Evolutionary conservation across 2,888 invertebrate genomes (phyloP), one percentile per base, ranked within the genome.

Genomic region (Spodoptera picta): DNA sequence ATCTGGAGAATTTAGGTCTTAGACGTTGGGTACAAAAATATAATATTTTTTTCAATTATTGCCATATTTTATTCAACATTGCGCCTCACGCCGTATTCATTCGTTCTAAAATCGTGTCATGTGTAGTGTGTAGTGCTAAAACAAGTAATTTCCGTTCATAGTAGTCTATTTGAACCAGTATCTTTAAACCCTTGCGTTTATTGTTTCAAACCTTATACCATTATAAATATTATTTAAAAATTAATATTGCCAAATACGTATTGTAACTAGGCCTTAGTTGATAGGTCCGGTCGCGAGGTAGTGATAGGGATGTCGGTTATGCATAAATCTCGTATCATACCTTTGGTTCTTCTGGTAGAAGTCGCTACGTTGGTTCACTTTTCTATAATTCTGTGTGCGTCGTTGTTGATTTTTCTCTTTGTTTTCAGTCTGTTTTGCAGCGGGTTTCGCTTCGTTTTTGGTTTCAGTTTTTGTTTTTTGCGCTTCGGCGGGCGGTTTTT

Each of bases 241-340:
- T 64, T 64, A 62, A 70, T 68, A 77, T 73, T 65, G 74, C 67
- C 53, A 70, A 67, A 69, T 60, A 61, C 4, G 42, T 60, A 55
- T 51, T 61, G 57, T 48, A 56, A 54, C 50, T 51, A 48, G 43
- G 49, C 48, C 46, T 83, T 92, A 95, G 75, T 94, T 95, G 27
- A 95, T 95, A 44, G 95, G 92, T n/a, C 94, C 94, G 0, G 94
- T 93, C 10, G 94, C 93, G 53, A 95, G 75, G 63, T 94, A 95
- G 67, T 91, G 90, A 61, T 93, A 94, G 2, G 94, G 94, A 51
- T 91, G 91, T 59, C 94, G 73, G 63, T 87, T 90, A 2, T 90
- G 91, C 83, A 91, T 91, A 52, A 94, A 93, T 49, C 94, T 73
- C 10, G 80, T 86, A 58, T 94, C 94, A 61, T 93, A 94, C 90